These are phyloP conservation scores for Coleophora flavipennella DNA, from an alignment of 2,888 invertebrate genomes.

Conservation along the genomic window DNA sequence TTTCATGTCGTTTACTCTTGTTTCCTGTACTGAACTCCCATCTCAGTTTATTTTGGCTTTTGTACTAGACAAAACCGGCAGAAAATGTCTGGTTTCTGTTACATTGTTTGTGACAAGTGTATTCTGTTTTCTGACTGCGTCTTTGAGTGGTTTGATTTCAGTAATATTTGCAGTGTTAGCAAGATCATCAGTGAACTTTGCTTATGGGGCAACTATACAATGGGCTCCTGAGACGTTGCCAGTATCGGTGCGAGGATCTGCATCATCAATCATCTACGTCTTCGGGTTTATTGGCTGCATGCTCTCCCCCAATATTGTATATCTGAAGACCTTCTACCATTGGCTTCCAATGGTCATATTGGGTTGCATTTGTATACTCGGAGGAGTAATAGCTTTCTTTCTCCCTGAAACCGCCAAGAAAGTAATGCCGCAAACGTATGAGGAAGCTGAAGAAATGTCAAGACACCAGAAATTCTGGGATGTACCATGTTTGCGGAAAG, in stretches of 20 bases:
- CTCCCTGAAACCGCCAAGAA: constrained; percentile 27
- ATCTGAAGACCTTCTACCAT: constrained; percentile 18
- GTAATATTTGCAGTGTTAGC: constrained; percentile 35
- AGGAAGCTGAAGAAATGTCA: constrained; percentile 25
- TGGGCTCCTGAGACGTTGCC: constrained; percentile 44
- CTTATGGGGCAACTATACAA: constrained; percentile 29
- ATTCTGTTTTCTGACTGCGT: constrained; percentile 32
- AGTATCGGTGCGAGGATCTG: constrained; percentile 38
- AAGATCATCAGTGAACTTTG: constrained; percentile 39
- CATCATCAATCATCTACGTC: constrained; percentile 35
- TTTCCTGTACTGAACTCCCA: constrained; percentile 41
- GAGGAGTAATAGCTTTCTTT: constrained; percentile 9
- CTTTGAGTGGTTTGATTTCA: constrained; percentile 27
- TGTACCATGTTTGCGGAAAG: constrained; percentile 21
- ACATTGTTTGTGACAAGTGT: constrained; percentile 27
- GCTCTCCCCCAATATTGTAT: constrained; percentile 32
- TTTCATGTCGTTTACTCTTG: constrained; percentile 39
- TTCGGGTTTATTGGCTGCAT: constrained; percentile 34
- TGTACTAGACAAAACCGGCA: constrained; percentile 36
- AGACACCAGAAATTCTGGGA: constrained; percentile 21
- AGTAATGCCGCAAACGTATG: constrained; percentile 30
- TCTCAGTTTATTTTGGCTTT: constrained; percentile 36
- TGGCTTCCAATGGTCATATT: constrained; percentile 23
- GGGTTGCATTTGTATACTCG: constrained; percentile 16
- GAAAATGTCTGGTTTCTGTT: constrained; percentile 33